Evolutionary conservation across 2,888 invertebrate genomes (phyloP), one percentile per base, ranked within the genome.

Genomic region (Synanthedon formicaeformis): DNA sequence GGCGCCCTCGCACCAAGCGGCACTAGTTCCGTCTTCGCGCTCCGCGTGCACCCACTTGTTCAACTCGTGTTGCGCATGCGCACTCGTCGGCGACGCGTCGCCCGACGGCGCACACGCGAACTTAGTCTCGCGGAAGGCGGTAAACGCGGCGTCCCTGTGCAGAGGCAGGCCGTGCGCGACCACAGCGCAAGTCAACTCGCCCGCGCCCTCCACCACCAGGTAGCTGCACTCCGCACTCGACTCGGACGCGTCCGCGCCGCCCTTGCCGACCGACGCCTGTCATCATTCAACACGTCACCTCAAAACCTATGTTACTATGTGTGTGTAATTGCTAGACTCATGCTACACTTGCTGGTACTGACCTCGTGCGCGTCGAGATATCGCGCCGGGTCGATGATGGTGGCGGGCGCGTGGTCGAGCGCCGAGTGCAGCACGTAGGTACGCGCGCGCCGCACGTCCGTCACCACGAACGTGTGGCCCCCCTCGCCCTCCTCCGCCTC

Each of bases 391-490:
- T 74, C 73, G 13, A 75, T 63, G 51, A 84, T 72, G 57, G 81
- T 78, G 58, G 75, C 71, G 13, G 64, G 55, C 13, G 62, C 54
- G 53, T 70, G 74, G 18, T 65, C 68, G 34, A 83, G 69, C 58
- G 76, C 76, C 66, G 82, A 81, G 50, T 68, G 68, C 56, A 88
- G 71, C 54, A 78, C 66, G 67, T 81, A 84, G n/a, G 73, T 65
- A 55, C 75, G 67, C 48, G 79, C 76, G 50, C 78, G 71, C 53
- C 70, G 58, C 51, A 70, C 58, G 65, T 76, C 78, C 50, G 85
- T 84, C 60, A 88, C 73, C 55, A 88, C 84, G 77, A 80, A 88
- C 48, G 86, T 86, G 40, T 59, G 58, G 12, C 62, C 59, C 5
- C 56, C 63, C 52, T 66, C 61, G 58, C 63, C 69, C 51, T 56